Percentiles rank a stretch among this genome's conserved stretches.
Conservation (phyloP, 2,797 vertebrate species). For the Pangasius macronema region DNA sequence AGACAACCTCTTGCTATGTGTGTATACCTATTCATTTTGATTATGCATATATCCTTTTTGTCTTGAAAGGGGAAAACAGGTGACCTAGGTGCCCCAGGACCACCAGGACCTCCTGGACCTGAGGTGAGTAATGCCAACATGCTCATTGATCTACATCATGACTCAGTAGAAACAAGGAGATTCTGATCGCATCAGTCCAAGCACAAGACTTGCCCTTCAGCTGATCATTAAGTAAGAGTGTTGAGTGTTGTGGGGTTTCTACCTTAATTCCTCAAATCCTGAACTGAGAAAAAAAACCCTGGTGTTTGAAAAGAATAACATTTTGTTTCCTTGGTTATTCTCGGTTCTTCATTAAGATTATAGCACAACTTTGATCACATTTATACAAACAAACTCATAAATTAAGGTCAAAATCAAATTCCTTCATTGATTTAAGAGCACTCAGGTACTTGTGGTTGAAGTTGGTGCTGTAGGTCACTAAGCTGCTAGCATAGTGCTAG, state of each 20-base stretch:
- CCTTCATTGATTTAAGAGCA: background rate
- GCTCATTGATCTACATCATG: background rate
- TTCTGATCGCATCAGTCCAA: background rate
- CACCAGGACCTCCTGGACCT: constrained; percentile 78
- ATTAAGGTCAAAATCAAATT: background rate
- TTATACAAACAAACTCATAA: background rate
- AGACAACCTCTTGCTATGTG: background rate
- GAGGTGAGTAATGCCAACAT: constrained; percentile 73
- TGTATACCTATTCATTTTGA: background rate
- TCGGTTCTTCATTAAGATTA: background rate
- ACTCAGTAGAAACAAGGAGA: background rate
- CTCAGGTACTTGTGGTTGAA: background rate
- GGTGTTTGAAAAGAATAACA: background rate
- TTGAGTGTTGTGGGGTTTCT: background rate
- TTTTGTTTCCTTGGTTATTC: constrained; percentile 1
- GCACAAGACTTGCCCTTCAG: too few species aligned
- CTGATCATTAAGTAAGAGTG: background rate
- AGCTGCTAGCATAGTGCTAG: background rate
- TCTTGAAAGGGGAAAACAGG: constrained; percentile 77
- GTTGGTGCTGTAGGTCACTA: background rate
- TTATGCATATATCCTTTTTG: background rate
- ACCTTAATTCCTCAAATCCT: background rate
- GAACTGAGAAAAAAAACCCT: background rate
- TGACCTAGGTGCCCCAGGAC: constrained; percentile 78
- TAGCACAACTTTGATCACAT: background rate